Evolutionary conservation across 2,888 invertebrate species (phyloP).

Genomic region (Epinotia nisella): DNA sequence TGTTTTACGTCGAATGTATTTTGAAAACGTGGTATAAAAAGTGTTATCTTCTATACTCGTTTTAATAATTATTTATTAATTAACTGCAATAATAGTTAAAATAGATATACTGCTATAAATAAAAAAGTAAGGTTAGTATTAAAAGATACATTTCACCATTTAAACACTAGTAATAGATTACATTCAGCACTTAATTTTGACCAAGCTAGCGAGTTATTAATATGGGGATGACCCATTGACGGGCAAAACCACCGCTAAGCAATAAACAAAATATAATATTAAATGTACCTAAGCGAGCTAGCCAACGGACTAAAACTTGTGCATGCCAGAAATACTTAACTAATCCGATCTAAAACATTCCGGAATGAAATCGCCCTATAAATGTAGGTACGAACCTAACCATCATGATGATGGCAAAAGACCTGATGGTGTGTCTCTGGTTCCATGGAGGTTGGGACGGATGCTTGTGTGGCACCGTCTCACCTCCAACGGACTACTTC

Average conservation of each 20-base stretch:
- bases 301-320: neutral
- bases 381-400: neutral
- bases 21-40: neutral
- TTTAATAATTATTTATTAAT: neutral
- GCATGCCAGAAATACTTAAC: no score
- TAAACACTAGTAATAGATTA: constrained; percentile 15
- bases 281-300: no score
- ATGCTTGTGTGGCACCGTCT: no score
- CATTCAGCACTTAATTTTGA: neutral
- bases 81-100: neutral
- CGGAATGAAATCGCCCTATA: neutral
- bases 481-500: no score
- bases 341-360: no score
- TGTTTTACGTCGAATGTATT: neutral
- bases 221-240: no score
- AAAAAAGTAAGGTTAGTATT: constrained; percentile 35
- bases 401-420: no score
- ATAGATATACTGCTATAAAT: neutral
- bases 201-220: neutral
- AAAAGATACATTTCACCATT: constrained; percentile 7
- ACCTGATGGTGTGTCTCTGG: no score
- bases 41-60: neutral
- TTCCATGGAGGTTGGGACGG: no score
- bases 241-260: no score
- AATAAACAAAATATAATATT: no score